Base-by-base conservation (phyloP, 2,888 invertebrate genomes). In the Bugulina stolonifera region DNA sequence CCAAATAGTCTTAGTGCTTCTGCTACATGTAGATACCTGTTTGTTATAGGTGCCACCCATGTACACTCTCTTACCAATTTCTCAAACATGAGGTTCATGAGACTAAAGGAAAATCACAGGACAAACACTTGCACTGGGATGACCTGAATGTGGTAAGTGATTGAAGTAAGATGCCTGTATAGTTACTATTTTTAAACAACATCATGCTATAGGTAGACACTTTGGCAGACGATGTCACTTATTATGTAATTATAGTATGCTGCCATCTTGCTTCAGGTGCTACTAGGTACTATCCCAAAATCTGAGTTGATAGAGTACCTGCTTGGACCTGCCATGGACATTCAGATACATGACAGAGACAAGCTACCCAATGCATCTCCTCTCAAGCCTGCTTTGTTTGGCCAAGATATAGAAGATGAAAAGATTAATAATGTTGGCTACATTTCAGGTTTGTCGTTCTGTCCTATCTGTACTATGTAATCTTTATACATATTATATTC, bases 291-390 rank as follows among this genome's bases (percentile, higher is more conserved):
- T n/a, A 76, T 82, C 74, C 80, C 81, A 29, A 74, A 75, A 34
- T 78, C 80, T 10, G 79, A 80, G 73, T 75, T 84, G 71, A 73
- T 78, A 23, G 81, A 84, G 73, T 83, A 78, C 74, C 75, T 84
- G 52, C 78, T 77, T 74, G 83, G 83, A 1, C 81, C 83, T 1
- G 78, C 79, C 2, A 75, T 84, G 73, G 79, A 80, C 72, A 79
- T 84, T 54, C 81, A 83, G 75, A 76, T 84, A 0, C 84, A 84
- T 75, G 84, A 84, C 74, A 76, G 84, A 35, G 83, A 84, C 75
- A 70, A 54, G 43, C 43, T 70, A 3, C 43, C 54, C 2, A 43
- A 52, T 25, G 14, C 1, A 23, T 35, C 35, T 29, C 35, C 54
- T 3, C 35, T 32, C 35, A 73, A 72, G 35, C 72, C 74, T 18